phyloP scores from a whole-genome alignment of 1,140 invertebrate genomes.

The Drosophila saltans region DNA sequence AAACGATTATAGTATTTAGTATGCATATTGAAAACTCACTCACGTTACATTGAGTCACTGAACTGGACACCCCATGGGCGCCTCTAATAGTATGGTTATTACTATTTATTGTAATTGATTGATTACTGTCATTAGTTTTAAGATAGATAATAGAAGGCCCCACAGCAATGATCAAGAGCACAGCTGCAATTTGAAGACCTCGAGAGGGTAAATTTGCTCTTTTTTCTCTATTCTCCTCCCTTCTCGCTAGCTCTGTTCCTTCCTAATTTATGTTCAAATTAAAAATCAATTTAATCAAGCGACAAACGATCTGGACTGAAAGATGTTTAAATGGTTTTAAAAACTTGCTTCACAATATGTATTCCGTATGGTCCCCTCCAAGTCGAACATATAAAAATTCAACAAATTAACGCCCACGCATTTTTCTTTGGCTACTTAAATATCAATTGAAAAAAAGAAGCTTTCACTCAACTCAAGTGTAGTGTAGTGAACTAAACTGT shows the following conservation, averaged over 20 bases:
- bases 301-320: background rate
- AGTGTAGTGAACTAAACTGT: constrained; percentile 2
- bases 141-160: background rate
- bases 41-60: constrained; percentile 56
- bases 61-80: constrained; percentile 41
- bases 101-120: constrained; percentile 63
- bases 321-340: too few relatives aligned
- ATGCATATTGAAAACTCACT: constrained; percentile 67
- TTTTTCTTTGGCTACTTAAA: background rate
- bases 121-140: constrained; percentile 50
- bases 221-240: background rate
- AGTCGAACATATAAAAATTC: too few relatives aligned
- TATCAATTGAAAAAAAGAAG: background rate
- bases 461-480: background rate
- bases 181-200: background rate
- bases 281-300: constrained; percentile 12
- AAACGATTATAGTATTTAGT: constrained; percentile 10
- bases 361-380: too few relatives aligned
- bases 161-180: background rate
- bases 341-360: too few relatives aligned
- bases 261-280: background rate
- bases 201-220: background rate
- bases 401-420: constrained; percentile 49
- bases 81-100: constrained; percentile 56
- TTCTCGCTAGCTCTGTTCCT: background rate